A percentile compares a stretch with the other conserved stretches of the same genome.
phyloP scores from a whole-genome alignment of 2,113 vertebrate genomes.

The Tinamus guttatus region DNA sequence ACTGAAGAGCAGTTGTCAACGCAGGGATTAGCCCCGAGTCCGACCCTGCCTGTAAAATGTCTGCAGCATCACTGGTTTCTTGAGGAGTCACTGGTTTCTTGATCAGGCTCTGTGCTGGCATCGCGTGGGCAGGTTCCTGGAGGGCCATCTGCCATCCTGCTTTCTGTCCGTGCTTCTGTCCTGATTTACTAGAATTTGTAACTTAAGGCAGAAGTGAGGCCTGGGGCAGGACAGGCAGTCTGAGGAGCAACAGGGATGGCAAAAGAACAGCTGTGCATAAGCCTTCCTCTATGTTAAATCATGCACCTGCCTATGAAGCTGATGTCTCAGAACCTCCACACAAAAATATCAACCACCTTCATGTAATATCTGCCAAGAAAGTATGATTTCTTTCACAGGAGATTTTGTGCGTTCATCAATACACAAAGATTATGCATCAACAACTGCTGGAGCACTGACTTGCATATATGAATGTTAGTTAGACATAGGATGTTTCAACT shows the following conservation, averaged over 20 bases:
- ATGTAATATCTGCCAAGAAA: neutral
- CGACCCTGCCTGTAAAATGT: neutral
- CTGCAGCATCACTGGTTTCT: neutral
- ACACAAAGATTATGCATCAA: neutral
- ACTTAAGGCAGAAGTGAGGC: neutral
- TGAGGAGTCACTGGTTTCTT: neutral
- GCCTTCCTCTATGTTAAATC: neutral
- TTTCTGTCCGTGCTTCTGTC: neutral
- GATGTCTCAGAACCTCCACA: neutral
- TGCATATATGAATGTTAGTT: neutral
- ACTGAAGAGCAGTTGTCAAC: neutral
- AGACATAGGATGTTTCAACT: neutral
- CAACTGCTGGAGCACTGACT: neutral
- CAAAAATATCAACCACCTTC: neutral
- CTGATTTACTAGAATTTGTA: neutral
- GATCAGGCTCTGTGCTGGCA: neutral
- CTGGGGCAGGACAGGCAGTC: neutral
- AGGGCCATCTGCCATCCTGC: neutral
- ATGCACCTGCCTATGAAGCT: neutral
- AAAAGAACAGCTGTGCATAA: neutral
- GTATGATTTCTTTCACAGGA: neutral
- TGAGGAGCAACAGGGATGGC: neutral
- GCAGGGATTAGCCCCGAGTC: neutral
- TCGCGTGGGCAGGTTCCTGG: neutral
- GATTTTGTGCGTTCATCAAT: neutral